phyloP scores from a whole-genome alignment of 1,140 invertebrate genomes.

The Bombus waltoni region DNA sequence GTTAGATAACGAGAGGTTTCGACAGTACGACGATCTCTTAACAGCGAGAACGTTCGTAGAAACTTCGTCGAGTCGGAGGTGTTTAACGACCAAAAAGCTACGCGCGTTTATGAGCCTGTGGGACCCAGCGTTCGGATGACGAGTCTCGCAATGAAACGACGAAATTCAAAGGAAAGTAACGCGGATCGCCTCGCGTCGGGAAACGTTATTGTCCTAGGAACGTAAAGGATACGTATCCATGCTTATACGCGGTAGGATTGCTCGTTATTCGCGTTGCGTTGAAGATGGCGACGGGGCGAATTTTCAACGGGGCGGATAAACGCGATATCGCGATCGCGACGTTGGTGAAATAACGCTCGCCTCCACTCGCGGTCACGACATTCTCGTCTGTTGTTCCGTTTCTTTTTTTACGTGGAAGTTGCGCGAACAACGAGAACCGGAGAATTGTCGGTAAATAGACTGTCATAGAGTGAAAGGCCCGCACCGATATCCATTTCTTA shows the following conservation, averaged over 20 bases:
- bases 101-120: background rate
- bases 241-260: conserved; percentile 1
- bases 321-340: conserved; percentile 42
- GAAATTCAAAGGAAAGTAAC: background rate
- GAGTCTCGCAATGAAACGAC: background rate
- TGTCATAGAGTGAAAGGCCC: conserved; percentile 4
- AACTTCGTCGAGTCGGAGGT: background rate
- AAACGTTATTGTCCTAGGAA: conserved; percentile 29
- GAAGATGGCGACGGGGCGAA: conserved; percentile 2
- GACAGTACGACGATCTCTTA: background rate
- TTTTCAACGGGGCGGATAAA: conserved; percentile 43
- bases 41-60: background rate
- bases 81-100: background rate
- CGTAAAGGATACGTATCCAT: background rate
- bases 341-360: background rate
- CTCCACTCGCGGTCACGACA: conserved; percentile 6
- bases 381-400: conserved; percentile 18
- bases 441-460: conserved; percentile 44
- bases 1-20: background rate
- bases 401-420: background rate
- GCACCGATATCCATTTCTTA: conserved; percentile 13
- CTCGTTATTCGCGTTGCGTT: conserved; percentile 2
- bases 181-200: conserved; percentile 13
- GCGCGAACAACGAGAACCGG: conserved; percentile 19
- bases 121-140: background rate